Evolutionary conservation across 1,140 invertebrate genomes (phyloP).

Genomic region (Arctopsyche grandis): DNA sequence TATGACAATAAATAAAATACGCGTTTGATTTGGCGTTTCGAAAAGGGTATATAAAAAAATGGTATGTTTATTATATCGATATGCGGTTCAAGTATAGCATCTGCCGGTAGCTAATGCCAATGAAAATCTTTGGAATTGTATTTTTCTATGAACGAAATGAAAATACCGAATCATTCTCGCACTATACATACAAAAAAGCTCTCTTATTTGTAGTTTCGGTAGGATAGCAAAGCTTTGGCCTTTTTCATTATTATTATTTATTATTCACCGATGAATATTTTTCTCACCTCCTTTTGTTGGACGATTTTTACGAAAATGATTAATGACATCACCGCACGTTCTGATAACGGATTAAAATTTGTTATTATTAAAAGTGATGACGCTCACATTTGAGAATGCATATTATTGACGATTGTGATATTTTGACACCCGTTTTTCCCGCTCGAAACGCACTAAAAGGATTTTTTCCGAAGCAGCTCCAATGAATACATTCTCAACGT

Average conservation of each 20-base stretch:
- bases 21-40: background rate
- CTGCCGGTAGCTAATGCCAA: background rate
- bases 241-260: too few relatives aligned
- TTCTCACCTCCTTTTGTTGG: slow-evolving; percentile 10
- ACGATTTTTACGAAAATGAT: slow-evolving; percentile 4
- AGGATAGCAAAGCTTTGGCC: background rate
- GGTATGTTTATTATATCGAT: background rate
- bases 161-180: slow-evolving; percentile 8
- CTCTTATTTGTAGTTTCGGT: slow-evolving; percentile 21
- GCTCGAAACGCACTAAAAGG: too few relatives aligned
- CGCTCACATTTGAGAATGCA: too few relatives aligned
- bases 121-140: background rate
- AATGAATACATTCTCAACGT: too few relatives aligned
- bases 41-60: background rate
- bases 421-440: too few relatives aligned
- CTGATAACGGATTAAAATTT: too few relatives aligned
- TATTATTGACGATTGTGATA: too few relatives aligned
- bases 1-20: slow-evolving; percentile 15
- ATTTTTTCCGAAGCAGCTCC: too few relatives aligned
- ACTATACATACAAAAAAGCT: background rate
- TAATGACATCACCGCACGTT: too few relatives aligned
- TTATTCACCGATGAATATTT: background rate
- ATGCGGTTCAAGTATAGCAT: background rate
- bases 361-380: too few relatives aligned
- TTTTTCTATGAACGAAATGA: background rate